Base-by-base conservation (phyloP, 1,140 invertebrate genomes). In the Campoletis sonorensis region DNA sequence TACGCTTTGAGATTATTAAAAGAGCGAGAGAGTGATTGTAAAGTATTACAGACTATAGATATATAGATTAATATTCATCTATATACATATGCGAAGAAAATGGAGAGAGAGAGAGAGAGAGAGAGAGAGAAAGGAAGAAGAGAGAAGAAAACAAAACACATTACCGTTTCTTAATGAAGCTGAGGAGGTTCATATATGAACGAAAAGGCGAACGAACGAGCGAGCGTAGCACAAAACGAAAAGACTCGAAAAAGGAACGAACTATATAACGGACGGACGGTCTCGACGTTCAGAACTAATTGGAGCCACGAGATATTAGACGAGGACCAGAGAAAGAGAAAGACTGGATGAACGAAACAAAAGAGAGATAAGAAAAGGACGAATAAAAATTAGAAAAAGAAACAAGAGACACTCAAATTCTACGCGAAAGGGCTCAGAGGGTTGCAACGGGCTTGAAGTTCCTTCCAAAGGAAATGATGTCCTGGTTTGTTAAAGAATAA, bases 121-220 rank as follows among this genome's bases (percentile, higher is more conserved):
- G n/a, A n/a, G n/a, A n/a, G 51, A 15, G 51, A 15, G 4, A 23
- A 11, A 23, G 58, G 21, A 21, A 79, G 70, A 45, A 71, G 79
- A 80, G 85, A 89, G 87, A 87, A 91, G 87, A 92, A n/a, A 92
- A 91, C 90, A 91, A 92, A 91, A 92, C 89, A 88, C 88, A 90
- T 89, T 90, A 90, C 88, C 88, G 89, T 91, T 92, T 91, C 90
- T 92, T 92, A 92, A 92, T 92, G 91, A 92, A 92, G 90, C 89
- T 87, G 88, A 89, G 87, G 88, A 86, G 85, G 85, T 61, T 45
- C 58, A 27, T 45, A 78, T 61, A 87, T 86, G 86, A 85, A 87
- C 85, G 85, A 83, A 45, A 85, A 79, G 58, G 83, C 83, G 84
- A 70, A 85, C 40, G 79, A 18, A 84, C 71, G 79, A 51, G 84